Evolutionary conservation across 2,113 vertebrate species (phyloP).

Genomic region (Ranitomeya imitator): DNA sequence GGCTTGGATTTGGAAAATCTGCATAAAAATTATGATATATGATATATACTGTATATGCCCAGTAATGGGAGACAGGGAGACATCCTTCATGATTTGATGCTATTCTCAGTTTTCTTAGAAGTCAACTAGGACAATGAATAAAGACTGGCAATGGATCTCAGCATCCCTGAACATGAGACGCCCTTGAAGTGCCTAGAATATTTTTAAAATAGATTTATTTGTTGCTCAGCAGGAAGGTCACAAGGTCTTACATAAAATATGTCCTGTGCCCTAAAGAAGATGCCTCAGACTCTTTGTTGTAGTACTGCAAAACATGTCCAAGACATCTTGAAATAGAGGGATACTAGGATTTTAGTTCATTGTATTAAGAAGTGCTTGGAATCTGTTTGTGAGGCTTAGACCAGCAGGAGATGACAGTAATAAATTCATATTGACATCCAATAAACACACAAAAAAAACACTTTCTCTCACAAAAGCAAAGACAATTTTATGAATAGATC

Average conservation of each 20-base stretch:
- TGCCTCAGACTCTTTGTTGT: not conserved
- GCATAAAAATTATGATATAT: no score
- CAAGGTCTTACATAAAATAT: not conserved
- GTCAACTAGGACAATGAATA: no score
- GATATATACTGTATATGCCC: no score
- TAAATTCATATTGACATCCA: not conserved
- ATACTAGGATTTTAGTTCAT: constrained; percentile 10
- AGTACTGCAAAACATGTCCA: not conserved
- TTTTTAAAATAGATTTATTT: not conserved
- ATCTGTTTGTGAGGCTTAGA: constrained; percentile 36
- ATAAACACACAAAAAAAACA: not conserved
- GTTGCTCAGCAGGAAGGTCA: not conserved
- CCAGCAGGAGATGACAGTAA: constrained; percentile 1
- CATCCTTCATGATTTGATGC: no score
- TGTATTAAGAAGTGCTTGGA: constrained; percentile 34
- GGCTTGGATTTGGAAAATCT: no score
- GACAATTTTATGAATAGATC: not conserved
- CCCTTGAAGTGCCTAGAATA: no score
- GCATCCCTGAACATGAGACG: no score
- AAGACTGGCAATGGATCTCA: no score
- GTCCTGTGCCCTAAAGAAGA: not conserved
- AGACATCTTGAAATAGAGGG: not conserved
- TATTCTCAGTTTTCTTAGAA: no score
- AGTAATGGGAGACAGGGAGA: no score
- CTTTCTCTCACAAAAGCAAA: not conserved